Conservation (phyloP, 1,140 invertebrate species). For the Sitobion miscanthi region DNA sequence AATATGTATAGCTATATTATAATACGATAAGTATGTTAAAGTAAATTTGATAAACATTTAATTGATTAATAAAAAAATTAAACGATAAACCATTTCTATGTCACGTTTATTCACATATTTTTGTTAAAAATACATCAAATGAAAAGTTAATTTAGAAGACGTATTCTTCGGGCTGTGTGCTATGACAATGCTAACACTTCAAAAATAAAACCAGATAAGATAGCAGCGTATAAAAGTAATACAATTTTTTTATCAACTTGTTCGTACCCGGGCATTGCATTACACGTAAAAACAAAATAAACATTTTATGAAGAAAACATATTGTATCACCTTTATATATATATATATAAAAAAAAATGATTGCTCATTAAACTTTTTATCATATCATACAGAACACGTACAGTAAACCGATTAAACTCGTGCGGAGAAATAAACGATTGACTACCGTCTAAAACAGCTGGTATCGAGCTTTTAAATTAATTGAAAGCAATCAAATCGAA, state of each 20-base stretch:
- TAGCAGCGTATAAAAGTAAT: not conserved
- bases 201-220: not conserved
- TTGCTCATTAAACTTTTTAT: not conserved
- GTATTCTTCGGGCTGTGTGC: not conserved
- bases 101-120: not conserved
- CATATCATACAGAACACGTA: not conserved
- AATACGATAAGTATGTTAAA: not conserved
- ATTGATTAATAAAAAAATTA: not conserved
- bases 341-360: not conserved
- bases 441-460: not conserved
- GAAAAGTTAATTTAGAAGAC: not conserved
- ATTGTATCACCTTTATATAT: not conserved
- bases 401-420: not conserved
- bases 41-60: not conserved
- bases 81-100: not conserved
- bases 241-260: not conserved
- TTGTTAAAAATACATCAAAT: not conserved
- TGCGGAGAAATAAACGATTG: not conserved
- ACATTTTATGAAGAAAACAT: not conserved
- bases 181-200: not conserved
- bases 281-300: not conserved
- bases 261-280: not conserved
- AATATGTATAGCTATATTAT: not conserved
- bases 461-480: not conserved
- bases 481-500: not conserved